phyloP scores from a whole-genome alignment of 1,140 invertebrate genomes.

The Piezodorus guildinii region DNA sequence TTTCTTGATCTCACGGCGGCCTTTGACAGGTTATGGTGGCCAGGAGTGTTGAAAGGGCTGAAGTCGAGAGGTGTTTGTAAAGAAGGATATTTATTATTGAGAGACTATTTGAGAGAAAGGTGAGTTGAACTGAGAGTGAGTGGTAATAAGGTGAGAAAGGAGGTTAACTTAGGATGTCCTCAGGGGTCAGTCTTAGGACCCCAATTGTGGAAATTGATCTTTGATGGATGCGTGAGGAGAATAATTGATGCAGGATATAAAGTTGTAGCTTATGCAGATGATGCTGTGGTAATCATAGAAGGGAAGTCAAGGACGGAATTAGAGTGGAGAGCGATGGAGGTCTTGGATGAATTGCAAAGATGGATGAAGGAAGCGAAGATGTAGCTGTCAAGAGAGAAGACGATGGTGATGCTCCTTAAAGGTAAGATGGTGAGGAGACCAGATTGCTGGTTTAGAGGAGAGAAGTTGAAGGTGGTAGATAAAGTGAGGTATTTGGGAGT shows the following conservation, averaged over 20 bases:
- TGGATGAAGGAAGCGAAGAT: neutral
- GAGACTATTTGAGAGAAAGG: neutral
- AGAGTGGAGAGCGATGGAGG: neutral
- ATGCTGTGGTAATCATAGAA: neutral
- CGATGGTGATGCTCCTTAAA: neutral
- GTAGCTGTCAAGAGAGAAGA: neutral
- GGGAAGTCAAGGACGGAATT: neutral
- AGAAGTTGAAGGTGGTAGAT: neutral
- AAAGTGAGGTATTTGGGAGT: neutral
- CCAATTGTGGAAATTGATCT: neutral
- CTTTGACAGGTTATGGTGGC: constrained; percentile 3
- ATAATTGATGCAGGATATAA: too few relatives aligned
- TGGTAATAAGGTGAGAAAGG: neutral
- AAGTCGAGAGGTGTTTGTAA: neutral
- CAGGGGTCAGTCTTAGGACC: neutral
- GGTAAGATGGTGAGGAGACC: neutral
- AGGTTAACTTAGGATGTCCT: neutral
- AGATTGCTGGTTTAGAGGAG: neutral
- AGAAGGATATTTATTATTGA: neutral
- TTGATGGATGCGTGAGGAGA: too few relatives aligned
- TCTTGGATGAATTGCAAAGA: neutral
- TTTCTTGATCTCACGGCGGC: neutral
- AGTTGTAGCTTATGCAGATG: neutral
- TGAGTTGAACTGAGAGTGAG: neutral
- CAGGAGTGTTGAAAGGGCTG: neutral